These are phyloP conservation scores for Cherax quadricarinatus DNA, from an alignment of 1,140 invertebrate species.

Conservation along the genomic window DNA sequence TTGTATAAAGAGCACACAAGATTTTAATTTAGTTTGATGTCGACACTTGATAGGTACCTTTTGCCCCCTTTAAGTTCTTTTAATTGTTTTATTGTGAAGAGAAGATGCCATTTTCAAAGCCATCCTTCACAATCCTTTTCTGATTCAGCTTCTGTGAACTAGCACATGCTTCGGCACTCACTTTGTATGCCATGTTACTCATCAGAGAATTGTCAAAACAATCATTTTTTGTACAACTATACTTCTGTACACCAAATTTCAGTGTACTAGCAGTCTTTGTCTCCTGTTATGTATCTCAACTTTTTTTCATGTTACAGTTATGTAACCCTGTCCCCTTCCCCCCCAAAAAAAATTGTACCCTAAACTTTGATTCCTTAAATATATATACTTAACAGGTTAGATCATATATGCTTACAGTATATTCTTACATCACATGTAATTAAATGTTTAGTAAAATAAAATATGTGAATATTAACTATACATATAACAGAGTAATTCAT, in stretches of 20 bases:
- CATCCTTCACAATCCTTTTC: background rate
- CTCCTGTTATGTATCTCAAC: background rate
- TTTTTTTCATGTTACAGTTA: conserved; percentile 2
- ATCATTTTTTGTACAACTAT: background rate
- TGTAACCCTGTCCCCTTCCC: background rate
- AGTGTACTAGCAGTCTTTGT: background rate
- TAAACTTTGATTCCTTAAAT: background rate
- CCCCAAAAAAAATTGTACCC: background rate
- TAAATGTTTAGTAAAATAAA: background rate
- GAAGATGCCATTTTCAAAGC: background rate
- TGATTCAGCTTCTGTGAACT: background rate
- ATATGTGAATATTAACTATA: background rate
- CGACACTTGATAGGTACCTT: too few species aligned
- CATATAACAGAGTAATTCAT: background rate
- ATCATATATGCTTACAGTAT: background rate
- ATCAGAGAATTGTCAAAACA: background rate
- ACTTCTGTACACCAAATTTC: background rate
- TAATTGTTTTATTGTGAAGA: background rate
- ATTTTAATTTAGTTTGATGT: too few species aligned
- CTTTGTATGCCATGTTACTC: background rate
- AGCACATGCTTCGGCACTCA: background rate
- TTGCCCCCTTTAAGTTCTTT: too few species aligned
- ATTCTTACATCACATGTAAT: background rate
- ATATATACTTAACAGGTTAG: background rate
- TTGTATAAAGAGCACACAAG: too few species aligned